Base-by-base conservation (phyloP, 1,140 invertebrate species). In the Pachypsylla venusta region DNA sequence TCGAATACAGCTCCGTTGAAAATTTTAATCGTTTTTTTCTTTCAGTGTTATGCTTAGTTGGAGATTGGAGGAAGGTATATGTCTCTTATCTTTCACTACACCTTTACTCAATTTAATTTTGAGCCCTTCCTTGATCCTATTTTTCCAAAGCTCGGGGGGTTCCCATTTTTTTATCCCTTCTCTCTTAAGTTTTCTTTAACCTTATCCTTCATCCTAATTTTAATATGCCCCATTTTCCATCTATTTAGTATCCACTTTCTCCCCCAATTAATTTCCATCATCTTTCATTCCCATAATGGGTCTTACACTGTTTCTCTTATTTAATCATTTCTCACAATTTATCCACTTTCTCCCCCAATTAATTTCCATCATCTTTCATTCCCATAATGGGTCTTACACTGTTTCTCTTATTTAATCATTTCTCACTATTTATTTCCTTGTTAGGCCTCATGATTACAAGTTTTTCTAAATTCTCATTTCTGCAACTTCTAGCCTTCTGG, bases 221-320 rank as follows among this genome's bases (percentile, higher is more conserved):
- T n/a, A n/a, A n/a, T n/a, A n/a, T n/a, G n/a, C n/a, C n/a, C n/a
- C n/a, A n/a, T n/a, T n/a, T n/a, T n/a, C n/a, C n/a, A n/a, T n/a
- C 28, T 62, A 58, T 1, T 57, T 53, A 35, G 26, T 53, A 40
- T 48, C 19, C 54, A 19, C 22, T 19, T 20, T 26, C 25, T 24
- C 10, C 53, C 16, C 19, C 42, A 24, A 2, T 40, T 42, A 28
- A 59, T 60, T n/a, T 35, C 30, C 7, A 35, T 35, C 30, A 7
- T 62, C 59, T 65, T 67, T 64, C 66, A 67, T 68, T 68, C 67
- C 67, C 66, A 65, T 67, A 67, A 68, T 67, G 64, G 64, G 61
- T 64, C 62, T 59, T 63, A 64, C 60, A 42, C 61, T 63, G 64
- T 68, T 35, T 59, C 30, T 40, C 14, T 28, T 22, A 10, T 24